Evolutionary conservation across 1,140 invertebrate species (phyloP), one percentile per base, ranked within the genome.

Genomic region (Bemisia tabaci): DNA sequence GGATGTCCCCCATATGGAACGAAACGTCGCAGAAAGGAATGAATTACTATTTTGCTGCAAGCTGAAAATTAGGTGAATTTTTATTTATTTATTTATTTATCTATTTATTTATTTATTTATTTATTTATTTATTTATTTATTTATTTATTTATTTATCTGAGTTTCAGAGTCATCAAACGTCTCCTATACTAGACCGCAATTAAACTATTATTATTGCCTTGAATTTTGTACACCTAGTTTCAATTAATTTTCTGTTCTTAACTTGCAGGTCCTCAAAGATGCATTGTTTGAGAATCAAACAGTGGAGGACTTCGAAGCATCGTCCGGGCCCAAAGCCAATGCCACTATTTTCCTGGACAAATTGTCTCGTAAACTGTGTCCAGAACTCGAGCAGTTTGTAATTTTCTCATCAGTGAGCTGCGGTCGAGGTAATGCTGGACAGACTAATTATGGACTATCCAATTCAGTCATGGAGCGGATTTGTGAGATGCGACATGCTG

Each of bases 371-470:
- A 79, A 74, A 65, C 66, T 81, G 22, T 87, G 85, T 68, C 84
- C 83, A 0, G 60, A 78, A 22, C 72, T 87, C 24, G 77, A 81
- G 48, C 74, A 83, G 71, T 88, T 89, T 71, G 84, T 87, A 2
- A 84, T 91, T 23, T 95, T 95, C 77, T 95, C 92, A 1, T 93
- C 90, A 61, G 88, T 95, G 2, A 88, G 87, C 27, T 93, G 91
- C 76, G 92, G 92, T 5, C 82, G 90, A 62, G 93, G 93, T 67
- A 95, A 95, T 77, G 84, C 86, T 59, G 92, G 92, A 1, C 92
- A 95, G 77, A 85, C 88, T 0, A 95, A 94, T 77, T 95, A 96
- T 75, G 93, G 86, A 48, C 82, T 86, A 78, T 82, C 85, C 9
- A 89, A 88, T 75, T 87, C 85, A 0, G 77, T 86, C 12, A 88